Percentiles rank a stretch among this genome's conserved stretches.
phyloP scores from a whole-genome alignment of 2,888 invertebrate species.

The Chirona hameri region DNA sequence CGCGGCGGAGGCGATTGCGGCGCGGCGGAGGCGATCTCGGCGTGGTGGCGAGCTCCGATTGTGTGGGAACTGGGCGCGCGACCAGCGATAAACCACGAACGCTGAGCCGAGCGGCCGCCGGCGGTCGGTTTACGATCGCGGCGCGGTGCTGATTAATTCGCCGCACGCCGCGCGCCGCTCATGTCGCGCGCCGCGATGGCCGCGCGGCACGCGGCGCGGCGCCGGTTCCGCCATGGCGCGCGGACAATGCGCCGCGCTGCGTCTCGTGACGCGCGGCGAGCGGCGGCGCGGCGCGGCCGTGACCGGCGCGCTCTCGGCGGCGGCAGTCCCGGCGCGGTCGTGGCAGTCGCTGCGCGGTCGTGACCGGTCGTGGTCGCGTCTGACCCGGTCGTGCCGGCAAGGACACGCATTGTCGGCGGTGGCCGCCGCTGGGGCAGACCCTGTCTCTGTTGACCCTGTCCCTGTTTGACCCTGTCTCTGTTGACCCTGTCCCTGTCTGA shows the following conservation, averaged over 20 bases:
- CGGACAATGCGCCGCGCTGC: not conserved
- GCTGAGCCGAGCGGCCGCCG: conserved; percentile 73
- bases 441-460: no score
- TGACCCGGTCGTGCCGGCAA: not conserved
- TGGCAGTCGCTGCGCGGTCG: not conserved
- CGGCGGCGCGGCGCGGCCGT: conserved; percentile 52
- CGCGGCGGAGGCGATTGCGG: no score
- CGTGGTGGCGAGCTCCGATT: not conserved
- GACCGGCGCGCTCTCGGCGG: conserved; percentile 55
- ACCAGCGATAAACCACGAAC: conserved; percentile 47
- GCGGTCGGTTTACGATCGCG: conserved; percentile 55
- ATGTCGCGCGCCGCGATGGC: conserved; percentile 48
- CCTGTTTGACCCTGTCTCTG: no score
- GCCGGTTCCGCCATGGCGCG: not conserved
- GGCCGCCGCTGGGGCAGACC: no score
- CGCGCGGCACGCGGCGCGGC: not conserved
- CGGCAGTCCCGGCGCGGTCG: not conserved
- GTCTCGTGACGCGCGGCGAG: not conserved
- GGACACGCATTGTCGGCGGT: not conserved
- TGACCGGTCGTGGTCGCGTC: not conserved
- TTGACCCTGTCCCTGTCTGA: no score
- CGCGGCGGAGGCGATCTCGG: no score
- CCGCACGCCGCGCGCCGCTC: conserved; percentile 56
- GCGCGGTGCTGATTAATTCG: conserved; percentile 67
- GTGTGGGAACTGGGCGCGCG: not conserved